A percentile compares a stretch with the other conserved stretches of the same genome.
These are phyloP conservation scores for Lepidurus arcticus DNA, from an alignment of 1,140 invertebrate species.

Conservation along the genomic window DNA sequence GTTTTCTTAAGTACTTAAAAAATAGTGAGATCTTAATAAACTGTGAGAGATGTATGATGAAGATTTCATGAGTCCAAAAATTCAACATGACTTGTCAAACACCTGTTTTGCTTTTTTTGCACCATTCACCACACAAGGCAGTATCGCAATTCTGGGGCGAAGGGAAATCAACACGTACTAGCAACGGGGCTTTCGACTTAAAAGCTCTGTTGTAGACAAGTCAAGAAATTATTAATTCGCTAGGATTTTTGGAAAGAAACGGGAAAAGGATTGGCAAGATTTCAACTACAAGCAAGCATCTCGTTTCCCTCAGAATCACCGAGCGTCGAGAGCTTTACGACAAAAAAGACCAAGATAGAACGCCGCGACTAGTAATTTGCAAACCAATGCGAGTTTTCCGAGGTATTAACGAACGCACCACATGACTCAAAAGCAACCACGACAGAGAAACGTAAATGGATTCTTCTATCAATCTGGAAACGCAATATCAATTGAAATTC, in stretches of 20 bases:
- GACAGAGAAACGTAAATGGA: too few species aligned
- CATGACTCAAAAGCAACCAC: background rate
- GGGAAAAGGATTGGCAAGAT: background rate
- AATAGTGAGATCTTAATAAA: background rate
- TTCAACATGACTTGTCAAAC: background rate
- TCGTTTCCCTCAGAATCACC: background rate
- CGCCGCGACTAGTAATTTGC: background rate
- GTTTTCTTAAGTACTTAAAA: background rate
- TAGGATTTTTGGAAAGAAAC: background rate
- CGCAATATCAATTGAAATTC: background rate
- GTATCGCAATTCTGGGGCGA: background rate
- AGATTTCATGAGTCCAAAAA: background rate
- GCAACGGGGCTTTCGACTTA: background rate
- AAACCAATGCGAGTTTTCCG: background rate
- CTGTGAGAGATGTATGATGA: background rate
- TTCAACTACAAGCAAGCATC: conserved; percentile 18
- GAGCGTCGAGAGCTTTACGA: background rate
- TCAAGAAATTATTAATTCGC: background rate
- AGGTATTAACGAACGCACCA: background rate
- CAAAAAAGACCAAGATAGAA: background rate
- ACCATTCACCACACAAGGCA: background rate
- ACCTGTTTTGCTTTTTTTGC: background rate
- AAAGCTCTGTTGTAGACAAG: background rate
- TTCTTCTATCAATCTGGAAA: background rate
- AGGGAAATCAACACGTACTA: background rate